These are phyloP conservation scores for Ochlodes sylvanus DNA, from an alignment of 2,888 invertebrate genomes.

Conservation along the genomic window DNA sequence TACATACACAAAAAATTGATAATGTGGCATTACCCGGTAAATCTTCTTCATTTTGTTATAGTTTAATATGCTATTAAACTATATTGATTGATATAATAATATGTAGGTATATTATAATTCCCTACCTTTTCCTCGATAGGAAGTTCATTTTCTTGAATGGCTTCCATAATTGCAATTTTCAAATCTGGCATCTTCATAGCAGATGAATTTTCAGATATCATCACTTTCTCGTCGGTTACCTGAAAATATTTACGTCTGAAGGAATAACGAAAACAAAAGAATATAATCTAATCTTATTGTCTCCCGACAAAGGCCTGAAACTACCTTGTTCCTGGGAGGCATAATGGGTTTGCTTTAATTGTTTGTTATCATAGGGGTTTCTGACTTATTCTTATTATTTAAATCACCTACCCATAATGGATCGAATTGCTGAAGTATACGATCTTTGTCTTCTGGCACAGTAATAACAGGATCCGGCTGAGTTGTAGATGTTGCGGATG, in stretches of 20 bases:
- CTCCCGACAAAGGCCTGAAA: not conserved
- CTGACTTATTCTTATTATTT: not conserved
- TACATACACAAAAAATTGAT: too few species aligned
- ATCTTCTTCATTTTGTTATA: too few species aligned
- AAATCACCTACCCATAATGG: not conserved
- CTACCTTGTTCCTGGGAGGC: conserved; percentile 10
- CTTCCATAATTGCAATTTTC: conserved; percentile 2
- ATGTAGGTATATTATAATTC: too few species aligned
- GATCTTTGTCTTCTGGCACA: not conserved
- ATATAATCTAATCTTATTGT: too few species aligned
- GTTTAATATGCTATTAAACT: too few species aligned
- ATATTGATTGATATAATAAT: too few species aligned
- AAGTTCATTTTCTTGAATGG: conserved; percentile 14
- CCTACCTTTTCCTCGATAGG: conserved; percentile 8
- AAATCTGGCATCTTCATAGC: not conserved
- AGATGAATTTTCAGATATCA: not conserved
- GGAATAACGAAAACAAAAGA: too few species aligned
- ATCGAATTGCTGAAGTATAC: conserved; percentile 14
- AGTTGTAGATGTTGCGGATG: not conserved
- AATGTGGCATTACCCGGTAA: too few species aligned
- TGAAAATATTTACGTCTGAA: not conserved
- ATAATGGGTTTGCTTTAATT: not conserved
- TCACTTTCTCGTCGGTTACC: not conserved
- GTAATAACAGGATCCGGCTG: not conserved
- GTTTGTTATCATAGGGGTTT: not conserved